Evolutionary conservation across 2,888 invertebrate genomes (phyloP).

Genomic region (Cantharis rustica): DNA sequence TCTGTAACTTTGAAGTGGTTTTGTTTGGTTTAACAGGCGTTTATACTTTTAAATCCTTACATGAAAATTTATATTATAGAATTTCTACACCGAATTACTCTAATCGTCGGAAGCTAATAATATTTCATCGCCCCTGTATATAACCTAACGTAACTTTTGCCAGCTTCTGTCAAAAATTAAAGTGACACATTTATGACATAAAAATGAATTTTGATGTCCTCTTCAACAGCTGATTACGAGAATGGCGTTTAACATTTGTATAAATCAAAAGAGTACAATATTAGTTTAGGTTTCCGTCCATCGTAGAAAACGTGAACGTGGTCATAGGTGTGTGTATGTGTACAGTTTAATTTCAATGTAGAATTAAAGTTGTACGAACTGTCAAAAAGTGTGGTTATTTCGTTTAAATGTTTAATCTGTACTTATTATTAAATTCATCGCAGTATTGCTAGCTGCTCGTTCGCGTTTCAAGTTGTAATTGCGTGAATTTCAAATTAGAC

Average conservation of each 20-base stretch:
- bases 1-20: not conserved
- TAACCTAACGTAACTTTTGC: not conserved
- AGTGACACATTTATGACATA: not conserved
- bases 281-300: slow-evolving; percentile 48
- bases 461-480: not conserved
- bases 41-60: not conserved
- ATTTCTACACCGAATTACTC: not conserved
- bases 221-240: slow-evolving; percentile 50
- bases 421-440: not conserved
- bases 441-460: not conserved
- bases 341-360: not conserved
- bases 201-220: slow-evolving; percentile 15
- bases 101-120: not conserved
- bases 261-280: slow-evolving; percentile 38
- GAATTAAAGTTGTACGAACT: slow-evolving; percentile 7
- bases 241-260: slow-evolving; percentile 47
- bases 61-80: not conserved
- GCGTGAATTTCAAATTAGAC: not conserved
- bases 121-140: not conserved
- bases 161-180: not conserved
- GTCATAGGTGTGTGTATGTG: slow-evolving; percentile 3
- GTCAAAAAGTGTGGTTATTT: slow-evolving; percentile 36
- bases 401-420: slow-evolving; percentile 3
- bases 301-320: slow-evolving; percentile 11
- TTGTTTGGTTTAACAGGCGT: not conserved